Base-by-base conservation (phyloP, 2,888 invertebrate genomes). In the Chrysotoxum bicinctum region DNA sequence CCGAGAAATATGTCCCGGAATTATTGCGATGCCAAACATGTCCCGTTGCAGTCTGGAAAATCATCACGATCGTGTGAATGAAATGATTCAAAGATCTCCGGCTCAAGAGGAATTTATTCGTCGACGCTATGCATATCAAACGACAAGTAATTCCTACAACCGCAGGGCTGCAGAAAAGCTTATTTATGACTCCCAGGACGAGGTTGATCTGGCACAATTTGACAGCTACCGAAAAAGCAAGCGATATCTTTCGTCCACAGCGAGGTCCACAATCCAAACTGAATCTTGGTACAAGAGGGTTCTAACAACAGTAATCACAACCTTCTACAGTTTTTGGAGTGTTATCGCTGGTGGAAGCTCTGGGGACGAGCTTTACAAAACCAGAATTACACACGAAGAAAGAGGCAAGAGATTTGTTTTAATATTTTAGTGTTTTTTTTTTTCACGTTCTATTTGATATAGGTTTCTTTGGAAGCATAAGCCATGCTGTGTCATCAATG, bases 11-110 rank as follows among this genome's bases (percentile, higher is more conserved):
- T 95, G 95, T 0, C 96, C 96, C 0, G 97, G 97, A 1, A 94
- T 96, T 74, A 93, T 97, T 87, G 95, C 96, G 30, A 96, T 97
- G 94, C 97, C 97, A 4, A 97, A 98, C 92, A 97, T 98, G 97
- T 97, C 97, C 2, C 94, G 97, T 3, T 94, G 94, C 76, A 95
- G 96, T 74, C 92, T 95, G 66, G 92, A 93, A 1, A 93, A 93
- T 90, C 94, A 94, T 90, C 92, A 93, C 40, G 93, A 93, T 64
- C 93, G 94, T 3, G 93, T 94, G 40, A 89, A 90, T 74, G 88
- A 87, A 19, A 91, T 92, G 92, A 89, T 91, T 60, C 87, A 90
- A 75, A 87, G 88, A 43, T 89, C 91, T 87, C 91, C 92, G 3
- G 76, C 88, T 3, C 89, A 91, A 82, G 92, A 91, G 88, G 89